Base-by-base conservation (phyloP, 2,888 invertebrate species). In the Conus canariensis region DNA sequence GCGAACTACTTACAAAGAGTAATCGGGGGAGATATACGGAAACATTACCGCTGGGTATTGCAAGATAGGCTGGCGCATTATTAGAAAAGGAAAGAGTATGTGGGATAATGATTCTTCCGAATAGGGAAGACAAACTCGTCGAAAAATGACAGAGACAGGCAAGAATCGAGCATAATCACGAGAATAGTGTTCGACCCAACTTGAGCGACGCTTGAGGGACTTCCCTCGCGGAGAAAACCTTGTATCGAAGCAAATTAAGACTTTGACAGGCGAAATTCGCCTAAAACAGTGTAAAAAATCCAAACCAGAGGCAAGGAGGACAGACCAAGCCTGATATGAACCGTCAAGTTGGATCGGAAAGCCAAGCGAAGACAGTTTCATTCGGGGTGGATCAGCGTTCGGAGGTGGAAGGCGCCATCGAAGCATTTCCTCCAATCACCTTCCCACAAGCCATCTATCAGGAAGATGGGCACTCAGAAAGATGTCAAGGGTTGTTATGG, bases 31-130 rank as follows among this genome's bases (percentile, higher is more conserved):
- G 85, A n/a, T 70, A 74, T 80, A 80, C 85, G 16, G 87, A 87
- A 90, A 82, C 85, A 87, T 83, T 87, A 82, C 87, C 56, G 83
- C 77, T 74, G 85, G 64, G 82, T n/a, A 56, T 87, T 90, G 60
- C 25, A 45, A 90, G 67, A 67, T 74, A 80, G n/a, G n/a, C n/a
- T n/a, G n/a, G n/a, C n/a, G 70, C 25, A 25, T 80, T 87, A 60
- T 70, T 45, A 12, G 80, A 58, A 82, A 30, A 90, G 70, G 77
- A 85, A 77, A 85, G 70, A 85, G 30, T 80, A 56, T 90, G 83
- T 92, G 93, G 92, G 91, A 94, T 94, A 94, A 93, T 93, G 94
- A 94, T 89, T 92, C 93, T 91, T 94, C n/a, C 94, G 86, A 92
- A 92, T 91, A 90, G 92, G 91, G 90, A 94, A 92, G 91, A 92